Evolutionary conservation across 2,888 invertebrate species (phyloP).

Genomic region (Labia minor): DNA sequence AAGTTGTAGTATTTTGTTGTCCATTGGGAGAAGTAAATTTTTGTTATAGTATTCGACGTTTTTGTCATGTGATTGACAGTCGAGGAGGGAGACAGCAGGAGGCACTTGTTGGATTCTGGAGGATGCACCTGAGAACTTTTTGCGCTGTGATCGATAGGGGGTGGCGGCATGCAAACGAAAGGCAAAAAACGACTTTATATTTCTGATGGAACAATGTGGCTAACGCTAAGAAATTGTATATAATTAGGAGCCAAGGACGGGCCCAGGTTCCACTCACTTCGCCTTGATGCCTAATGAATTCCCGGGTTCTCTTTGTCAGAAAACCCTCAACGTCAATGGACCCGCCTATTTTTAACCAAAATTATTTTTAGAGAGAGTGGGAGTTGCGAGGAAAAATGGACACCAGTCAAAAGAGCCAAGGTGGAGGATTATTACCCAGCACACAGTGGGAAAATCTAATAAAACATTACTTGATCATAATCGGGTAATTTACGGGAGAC

Average conservation of each 20-base stretch:
- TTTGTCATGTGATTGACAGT: too few species aligned
- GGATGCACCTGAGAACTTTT: too few species aligned
- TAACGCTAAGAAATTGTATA: conserved; percentile 1
- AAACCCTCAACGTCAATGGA: conserved; percentile 13
- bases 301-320: conserved; percentile 13
- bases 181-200: not conserved
- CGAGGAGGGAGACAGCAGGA: too few species aligned
- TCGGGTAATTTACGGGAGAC: not conserved
- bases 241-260: conserved; percentile 5
- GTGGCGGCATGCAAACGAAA: too few species aligned
- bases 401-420: too few species aligned
- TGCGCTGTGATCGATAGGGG: too few species aligned
- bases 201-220: not conserved
- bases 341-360: conserved; percentile 3
- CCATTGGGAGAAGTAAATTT: too few species aligned
- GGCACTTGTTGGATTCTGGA: too few species aligned
- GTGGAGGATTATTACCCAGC: too few species aligned
- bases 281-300: conserved; percentile 8
- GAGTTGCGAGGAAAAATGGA: not conserved
- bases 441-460: not conserved
- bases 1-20: too few species aligned
- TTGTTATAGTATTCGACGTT: too few species aligned
- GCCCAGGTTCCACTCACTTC: not conserved
- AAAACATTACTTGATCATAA: not conserved
- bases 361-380: conserved; percentile 13